Percentiles rank a stretch among this genome's conserved stretches.
Evolutionary conservation across 2,797 vertebrate genomes (phyloP).

Genomic region (Valencia hispanica): DNA sequence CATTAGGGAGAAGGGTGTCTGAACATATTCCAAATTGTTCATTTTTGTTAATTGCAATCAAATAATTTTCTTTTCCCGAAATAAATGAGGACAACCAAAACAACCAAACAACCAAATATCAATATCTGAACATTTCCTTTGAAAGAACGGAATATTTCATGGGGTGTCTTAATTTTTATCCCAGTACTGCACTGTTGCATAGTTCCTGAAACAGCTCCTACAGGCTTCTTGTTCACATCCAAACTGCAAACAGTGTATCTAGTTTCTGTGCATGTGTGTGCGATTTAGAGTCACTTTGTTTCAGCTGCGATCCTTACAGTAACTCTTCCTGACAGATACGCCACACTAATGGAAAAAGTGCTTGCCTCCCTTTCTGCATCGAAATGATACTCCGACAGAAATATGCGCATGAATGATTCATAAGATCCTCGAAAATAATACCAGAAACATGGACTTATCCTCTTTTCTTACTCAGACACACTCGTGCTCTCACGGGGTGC

Average conservation of each 20-base stretch:
- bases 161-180: not conserved
- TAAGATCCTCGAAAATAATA: constrained; percentile 45
- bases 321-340: constrained; percentile 39
- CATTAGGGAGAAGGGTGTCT: no score
- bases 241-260: constrained; percentile 5
- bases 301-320: constrained; percentile 23
- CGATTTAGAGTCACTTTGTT: constrained; percentile 12
- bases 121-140: not conserved
- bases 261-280: not conserved
- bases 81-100: no score
- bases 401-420: constrained; percentile 60
- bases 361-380: constrained; percentile 10
- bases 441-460: constrained; percentile 34
- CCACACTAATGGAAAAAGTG: constrained; percentile 28
- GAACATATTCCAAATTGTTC: no score
- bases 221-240: not conserved
- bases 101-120: no score
- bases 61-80: no score
- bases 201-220: not conserved
- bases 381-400: constrained; percentile 35
- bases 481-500: constrained; percentile 1
- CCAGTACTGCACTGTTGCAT: not conserved
- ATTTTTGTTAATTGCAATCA: no score
- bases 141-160: not conserved
- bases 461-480: constrained; percentile 17